phyloP scores from a whole-genome alignment of 2,888 invertebrate species.

The Helleia helle region DNA sequence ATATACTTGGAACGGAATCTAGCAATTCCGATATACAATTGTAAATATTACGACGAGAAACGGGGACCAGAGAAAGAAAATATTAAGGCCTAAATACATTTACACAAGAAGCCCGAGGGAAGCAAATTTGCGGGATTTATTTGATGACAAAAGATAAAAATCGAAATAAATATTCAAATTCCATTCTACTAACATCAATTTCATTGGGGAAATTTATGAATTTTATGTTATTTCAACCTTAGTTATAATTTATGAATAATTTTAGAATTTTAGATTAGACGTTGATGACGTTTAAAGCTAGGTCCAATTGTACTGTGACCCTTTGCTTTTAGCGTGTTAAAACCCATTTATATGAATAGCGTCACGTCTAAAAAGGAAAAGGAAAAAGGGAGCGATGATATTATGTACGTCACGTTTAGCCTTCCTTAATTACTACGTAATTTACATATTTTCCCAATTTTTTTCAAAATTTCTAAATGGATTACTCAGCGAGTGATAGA shows the following conservation, averaged over 20 bases:
- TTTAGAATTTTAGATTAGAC: background rate
- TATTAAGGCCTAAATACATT: constrained; percentile 10
- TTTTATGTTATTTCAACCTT: no score
- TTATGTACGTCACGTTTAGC: no score
- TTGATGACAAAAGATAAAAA: constrained; percentile 1
- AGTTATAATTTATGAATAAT: background rate
- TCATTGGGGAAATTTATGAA: background rate
- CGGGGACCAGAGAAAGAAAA: constrained; percentile 8
- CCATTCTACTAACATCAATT: background rate
- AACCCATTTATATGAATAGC: no score
- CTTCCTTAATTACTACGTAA: no score
- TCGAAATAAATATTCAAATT: background rate
- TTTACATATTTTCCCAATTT: no score
- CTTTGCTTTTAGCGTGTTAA: no score
- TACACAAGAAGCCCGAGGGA: constrained; percentile 2
- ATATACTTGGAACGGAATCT: background rate
- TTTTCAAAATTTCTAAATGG: no score
- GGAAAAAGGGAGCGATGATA: no score
- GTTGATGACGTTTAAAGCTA: background rate
- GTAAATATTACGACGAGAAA: background rate
- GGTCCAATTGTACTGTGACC: no score
- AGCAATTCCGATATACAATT: background rate
- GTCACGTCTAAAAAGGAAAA: no score
- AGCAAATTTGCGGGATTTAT: constrained; percentile 5
- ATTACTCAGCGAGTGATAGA: no score